Conservation (phyloP, 2,113 vertebrate genomes). For the Megaleporinus macrocephalus region DNA sequence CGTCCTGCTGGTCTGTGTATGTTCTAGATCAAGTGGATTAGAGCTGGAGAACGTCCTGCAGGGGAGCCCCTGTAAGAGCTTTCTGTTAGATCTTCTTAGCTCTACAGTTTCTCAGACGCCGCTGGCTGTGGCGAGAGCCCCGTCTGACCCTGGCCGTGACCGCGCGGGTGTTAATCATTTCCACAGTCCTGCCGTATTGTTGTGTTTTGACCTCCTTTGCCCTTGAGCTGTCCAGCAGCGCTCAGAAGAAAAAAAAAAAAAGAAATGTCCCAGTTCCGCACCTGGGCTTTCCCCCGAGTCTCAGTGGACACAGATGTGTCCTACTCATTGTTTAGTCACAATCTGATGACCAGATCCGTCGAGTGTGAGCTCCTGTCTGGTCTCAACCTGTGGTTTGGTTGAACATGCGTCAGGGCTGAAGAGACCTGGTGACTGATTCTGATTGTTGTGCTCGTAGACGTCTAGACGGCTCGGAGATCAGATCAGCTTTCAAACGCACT, state of each 20-base stretch:
- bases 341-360: constrained; percentile 29
- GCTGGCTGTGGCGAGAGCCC: no score
- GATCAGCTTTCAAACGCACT: no score
- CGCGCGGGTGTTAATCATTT: constrained; percentile 23
- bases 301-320: constrained; percentile 45
- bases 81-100: not conserved
- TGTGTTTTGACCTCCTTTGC: constrained; percentile 20
- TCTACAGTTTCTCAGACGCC: not conserved
- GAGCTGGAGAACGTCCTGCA: not conserved
- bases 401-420: not conserved
- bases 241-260: not conserved
- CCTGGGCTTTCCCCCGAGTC: constrained; percentile 37
- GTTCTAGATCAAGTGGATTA: not conserved
- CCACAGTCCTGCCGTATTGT: constrained; percentile 14
- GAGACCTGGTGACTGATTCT: not conserved
- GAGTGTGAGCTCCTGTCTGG: constrained; percentile 14
- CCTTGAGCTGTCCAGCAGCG: constrained; percentile 30
- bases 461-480: not conserved
- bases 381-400: not conserved
- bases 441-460: not conserved
- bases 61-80: not conserved
- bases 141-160: not conserved
- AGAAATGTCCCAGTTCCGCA: constrained; percentile 2
- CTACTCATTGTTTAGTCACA: constrained; percentile 38
- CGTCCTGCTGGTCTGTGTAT: not conserved